Conservation (phyloP, 2,797 vertebrate genomes). For the Hyperoplus lanceolatus region DNA sequence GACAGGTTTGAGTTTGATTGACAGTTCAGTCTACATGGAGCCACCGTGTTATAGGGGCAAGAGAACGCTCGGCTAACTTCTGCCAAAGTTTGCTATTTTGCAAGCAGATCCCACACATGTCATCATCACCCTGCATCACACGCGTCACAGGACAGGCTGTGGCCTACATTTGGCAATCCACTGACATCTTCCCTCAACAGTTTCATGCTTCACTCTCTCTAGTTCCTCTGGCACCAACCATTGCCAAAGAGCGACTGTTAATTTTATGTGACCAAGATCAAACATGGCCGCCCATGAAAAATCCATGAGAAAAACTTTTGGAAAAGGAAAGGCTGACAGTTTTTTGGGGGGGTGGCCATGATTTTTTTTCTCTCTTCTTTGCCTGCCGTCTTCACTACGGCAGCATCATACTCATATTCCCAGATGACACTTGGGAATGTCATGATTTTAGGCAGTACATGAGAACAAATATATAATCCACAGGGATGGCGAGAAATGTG, state of each 20-base stretch:
- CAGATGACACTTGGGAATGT: constrained; percentile 5
- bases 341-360: background rate
- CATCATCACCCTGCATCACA: background rate
- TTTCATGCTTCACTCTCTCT: background rate
- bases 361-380: background rate
- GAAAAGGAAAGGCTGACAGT: background rate
- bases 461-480: constrained; percentile 33
- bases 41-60: constrained; percentile 25
- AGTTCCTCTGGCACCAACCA: background rate
- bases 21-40: constrained; percentile 10
- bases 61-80: background rate
- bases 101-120: constrained; percentile 6
- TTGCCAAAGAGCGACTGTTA: background rate
- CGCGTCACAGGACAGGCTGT: background rate
- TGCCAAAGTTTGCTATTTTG: constrained; percentile 10
- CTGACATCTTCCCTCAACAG: background rate
- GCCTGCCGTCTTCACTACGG: background rate
- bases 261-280: background rate
- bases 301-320: background rate
- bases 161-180: background rate
- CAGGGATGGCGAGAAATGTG: background rate
- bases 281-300: background rate
- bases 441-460: background rate
- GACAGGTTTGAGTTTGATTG: constrained; percentile 24
- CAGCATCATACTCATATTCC: constrained; percentile 15